A percentile compares a stretch with the other conserved stretches of the same genome.
Conservation (phyloP, 1,140 invertebrate genomes). For the Drosophila yakuba region DNA sequence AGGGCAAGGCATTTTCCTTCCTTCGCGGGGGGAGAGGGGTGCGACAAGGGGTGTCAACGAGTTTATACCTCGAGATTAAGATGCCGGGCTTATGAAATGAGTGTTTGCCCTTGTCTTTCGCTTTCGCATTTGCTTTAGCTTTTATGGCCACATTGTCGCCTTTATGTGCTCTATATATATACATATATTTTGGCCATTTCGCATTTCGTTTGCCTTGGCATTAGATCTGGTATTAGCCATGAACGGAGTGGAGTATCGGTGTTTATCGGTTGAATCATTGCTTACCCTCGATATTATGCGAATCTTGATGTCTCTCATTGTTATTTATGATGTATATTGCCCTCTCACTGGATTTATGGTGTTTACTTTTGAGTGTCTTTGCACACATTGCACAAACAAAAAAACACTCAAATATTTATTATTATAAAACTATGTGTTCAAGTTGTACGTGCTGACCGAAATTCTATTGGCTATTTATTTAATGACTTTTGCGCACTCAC, state of each 20-base stretch:
- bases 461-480: background rate
- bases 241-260: slow-evolving; percentile 1
- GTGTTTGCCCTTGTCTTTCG: slow-evolving; percentile 4
- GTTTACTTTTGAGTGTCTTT: background rate
- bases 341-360: slow-evolving; percentile 16
- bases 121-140: slow-evolving; percentile 11
- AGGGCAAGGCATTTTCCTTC: background rate
- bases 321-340: slow-evolving; percentile 22
- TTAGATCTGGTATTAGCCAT: slow-evolving; percentile 43
- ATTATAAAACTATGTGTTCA: no score
- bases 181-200: slow-evolving; percentile 11
- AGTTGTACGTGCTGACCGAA: no score
- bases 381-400: no score
- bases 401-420: background rate
- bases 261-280: slow-evolving; percentile 33
- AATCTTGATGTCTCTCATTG: slow-evolving; percentile 14
- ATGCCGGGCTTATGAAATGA: slow-evolving; percentile 69
- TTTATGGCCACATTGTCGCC: slow-evolving; percentile 35
- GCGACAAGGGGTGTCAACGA: slow-evolving; percentile 48
- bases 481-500: background rate
- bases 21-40: background rate
- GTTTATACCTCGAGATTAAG: slow-evolving; percentile 73
- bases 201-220: slow-evolving; percentile 20
- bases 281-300: background rate
- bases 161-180: slow-evolving; percentile 38